A percentile compares a stretch with the other conserved stretches of the same genome.
phyloP scores from a whole-genome alignment of 2,888 invertebrate species.

The Cephus rjabovi region DNA sequence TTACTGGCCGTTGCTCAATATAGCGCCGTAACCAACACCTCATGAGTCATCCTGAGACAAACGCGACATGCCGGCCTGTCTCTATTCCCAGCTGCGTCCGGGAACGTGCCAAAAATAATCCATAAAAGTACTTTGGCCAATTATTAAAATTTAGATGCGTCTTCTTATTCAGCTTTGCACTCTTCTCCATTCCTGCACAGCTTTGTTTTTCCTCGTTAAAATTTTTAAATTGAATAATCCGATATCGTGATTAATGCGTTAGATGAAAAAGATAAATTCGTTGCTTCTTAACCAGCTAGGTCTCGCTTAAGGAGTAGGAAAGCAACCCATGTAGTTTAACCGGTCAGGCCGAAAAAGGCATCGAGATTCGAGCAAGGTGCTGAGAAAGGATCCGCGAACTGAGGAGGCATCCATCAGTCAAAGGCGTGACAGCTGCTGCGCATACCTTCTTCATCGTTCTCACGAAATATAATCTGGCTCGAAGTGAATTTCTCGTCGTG shows the following conservation, averaged over 20 bases:
- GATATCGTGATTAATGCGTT: not conserved
- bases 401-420: not conserved
- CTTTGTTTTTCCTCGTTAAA: not conserved
- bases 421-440: constrained; percentile 15
- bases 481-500: constrained; percentile 16
- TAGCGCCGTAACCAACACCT: constrained; percentile 33
- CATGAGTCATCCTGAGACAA: constrained; percentile 48
- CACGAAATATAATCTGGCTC: constrained; percentile 25
- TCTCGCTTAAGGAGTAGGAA: not conserved
- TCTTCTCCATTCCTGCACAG: not conserved
- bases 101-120: constrained; percentile 46
- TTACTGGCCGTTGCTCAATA: not conserved
- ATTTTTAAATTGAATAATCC: not conserved
- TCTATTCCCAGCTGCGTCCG: constrained; percentile 38
- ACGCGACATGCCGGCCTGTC: constrained; percentile 39
- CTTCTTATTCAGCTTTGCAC: not conserved
- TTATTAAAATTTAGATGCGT: constrained; percentile 32
- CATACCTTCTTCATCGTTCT: constrained; percentile 16
- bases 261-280: not conserved
- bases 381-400: not conserved
- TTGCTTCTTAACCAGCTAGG: not conserved
- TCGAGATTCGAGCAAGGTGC: not conserved
- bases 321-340: not conserved
- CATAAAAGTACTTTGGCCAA: constrained; percentile 48
- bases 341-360: not conserved